These are phyloP conservation scores for Numida meleagris DNA, from an alignment of 2,113 vertebrate species.

Conservation along the genomic window DNA sequence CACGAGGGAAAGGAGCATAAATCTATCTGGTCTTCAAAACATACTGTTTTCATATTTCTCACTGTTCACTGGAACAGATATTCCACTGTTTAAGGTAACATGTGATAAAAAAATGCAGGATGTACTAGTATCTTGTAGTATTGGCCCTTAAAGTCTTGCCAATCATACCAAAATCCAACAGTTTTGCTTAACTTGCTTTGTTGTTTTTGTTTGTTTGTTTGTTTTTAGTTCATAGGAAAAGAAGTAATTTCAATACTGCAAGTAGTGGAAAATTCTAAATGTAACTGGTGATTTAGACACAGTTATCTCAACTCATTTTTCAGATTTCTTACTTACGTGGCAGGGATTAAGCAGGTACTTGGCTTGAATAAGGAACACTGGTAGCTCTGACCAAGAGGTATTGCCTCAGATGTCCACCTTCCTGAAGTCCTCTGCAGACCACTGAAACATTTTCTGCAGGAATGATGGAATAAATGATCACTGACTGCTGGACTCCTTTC, in stretches of 20 bases:
- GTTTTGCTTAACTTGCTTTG: background rate
- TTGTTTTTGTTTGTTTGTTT: background rate
- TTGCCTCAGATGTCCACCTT: background rate
- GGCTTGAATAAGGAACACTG: background rate
- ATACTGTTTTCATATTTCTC: background rate
- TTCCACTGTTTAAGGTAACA: background rate
- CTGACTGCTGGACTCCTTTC: background rate
- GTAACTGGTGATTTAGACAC: background rate
- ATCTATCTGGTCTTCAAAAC: background rate
- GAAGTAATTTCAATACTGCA: background rate
- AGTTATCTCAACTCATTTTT: background rate
- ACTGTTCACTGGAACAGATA: background rate
- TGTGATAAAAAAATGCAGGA: background rate
- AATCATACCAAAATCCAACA: background rate
- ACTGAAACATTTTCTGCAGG: background rate
- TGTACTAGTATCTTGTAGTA: background rate
- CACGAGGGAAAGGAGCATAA: background rate
- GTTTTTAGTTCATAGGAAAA: background rate
- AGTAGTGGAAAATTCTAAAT: background rate
- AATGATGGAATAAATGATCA: rapidly evolving
- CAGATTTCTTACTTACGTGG: background rate
- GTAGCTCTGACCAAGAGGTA: background rate
- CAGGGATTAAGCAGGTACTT: background rate
- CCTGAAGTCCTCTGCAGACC: rapidly evolving
- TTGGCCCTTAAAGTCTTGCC: background rate